phyloP scores from a whole-genome alignment of 1,140 invertebrate genomes.

The Drosophila grimshawi region DNA sequence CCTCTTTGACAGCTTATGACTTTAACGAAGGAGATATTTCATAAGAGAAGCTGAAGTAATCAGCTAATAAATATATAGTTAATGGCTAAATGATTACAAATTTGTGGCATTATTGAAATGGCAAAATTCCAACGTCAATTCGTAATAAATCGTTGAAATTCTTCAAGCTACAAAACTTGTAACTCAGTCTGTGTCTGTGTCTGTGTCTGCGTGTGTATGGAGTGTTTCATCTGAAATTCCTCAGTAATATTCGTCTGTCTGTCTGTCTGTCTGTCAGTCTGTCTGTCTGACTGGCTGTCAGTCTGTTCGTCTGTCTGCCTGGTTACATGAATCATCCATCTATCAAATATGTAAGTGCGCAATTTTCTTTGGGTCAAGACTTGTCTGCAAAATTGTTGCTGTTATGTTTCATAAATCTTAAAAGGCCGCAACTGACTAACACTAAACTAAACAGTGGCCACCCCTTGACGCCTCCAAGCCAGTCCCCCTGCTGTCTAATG shows the following conservation, averaged over 20 bases:
- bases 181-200: background rate
- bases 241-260: background rate
- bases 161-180: background rate
- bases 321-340: slow-evolving; percentile 1
- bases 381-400: slow-evolving; percentile 6
- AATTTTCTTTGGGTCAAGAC: slow-evolving; percentile 36
- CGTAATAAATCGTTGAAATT: background rate
- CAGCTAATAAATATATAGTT: too few species aligned
- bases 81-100: too few species aligned
- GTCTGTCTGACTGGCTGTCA: too few species aligned
- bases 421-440: background rate
- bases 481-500: slow-evolving; percentile 33
- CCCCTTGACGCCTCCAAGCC: background rate
- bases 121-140: too few species aligned
- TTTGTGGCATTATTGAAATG: too few species aligned
- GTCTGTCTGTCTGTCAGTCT: too few species aligned
- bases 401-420: slow-evolving; percentile 38
- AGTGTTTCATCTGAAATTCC: background rate
- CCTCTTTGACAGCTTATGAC: too few species aligned
- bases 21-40: too few species aligned
- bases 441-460: background rate
- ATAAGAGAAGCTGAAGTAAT: too few species aligned
- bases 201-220: background rate
- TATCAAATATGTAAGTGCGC: slow-evolving; percentile 10
- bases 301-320: too few species aligned